Conservation (phyloP, 2,113 vertebrate genomes). For the Pipra filicauda region DNA sequence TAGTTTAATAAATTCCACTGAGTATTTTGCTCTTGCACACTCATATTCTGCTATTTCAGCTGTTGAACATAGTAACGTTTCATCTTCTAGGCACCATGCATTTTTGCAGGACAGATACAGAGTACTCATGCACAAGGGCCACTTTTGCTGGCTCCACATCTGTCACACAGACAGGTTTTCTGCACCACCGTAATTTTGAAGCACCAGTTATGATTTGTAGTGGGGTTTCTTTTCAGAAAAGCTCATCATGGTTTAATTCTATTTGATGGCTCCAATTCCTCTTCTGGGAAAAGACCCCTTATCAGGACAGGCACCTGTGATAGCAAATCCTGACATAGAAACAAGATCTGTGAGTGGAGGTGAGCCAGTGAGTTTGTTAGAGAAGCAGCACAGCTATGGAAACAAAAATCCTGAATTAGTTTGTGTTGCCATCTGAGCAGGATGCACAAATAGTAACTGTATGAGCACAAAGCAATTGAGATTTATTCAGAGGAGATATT, state of each 20-base stretch:
- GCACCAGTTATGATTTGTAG: neutral
- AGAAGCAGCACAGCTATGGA: neutral
- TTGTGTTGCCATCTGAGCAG: neutral
- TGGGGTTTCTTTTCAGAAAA: neutral
- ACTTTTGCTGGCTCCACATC: neutral
- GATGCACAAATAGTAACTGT: neutral
- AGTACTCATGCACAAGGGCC: accelerated
- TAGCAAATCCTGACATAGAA: neutral
- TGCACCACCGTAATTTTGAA: neutral
- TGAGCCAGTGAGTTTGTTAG: neutral
- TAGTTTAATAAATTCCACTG: neutral
- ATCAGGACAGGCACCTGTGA: neutral
- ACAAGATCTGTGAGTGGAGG: neutral
- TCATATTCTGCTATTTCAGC: neutral
- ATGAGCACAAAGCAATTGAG: neutral
- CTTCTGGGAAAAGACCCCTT: neutral
- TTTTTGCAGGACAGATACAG: neutral
- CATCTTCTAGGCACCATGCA: neutral
- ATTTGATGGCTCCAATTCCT: neutral
- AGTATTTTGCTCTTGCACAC: neutral
- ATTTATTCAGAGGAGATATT: neutral
- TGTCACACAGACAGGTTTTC: neutral
- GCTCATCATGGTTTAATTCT: neutral
- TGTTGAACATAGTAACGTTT: neutral
- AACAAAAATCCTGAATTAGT: neutral